These are phyloP conservation scores for Pentalonia nigronervosa DNA, from an alignment of 1,140 invertebrate genomes.

Conservation along the genomic window DNA sequence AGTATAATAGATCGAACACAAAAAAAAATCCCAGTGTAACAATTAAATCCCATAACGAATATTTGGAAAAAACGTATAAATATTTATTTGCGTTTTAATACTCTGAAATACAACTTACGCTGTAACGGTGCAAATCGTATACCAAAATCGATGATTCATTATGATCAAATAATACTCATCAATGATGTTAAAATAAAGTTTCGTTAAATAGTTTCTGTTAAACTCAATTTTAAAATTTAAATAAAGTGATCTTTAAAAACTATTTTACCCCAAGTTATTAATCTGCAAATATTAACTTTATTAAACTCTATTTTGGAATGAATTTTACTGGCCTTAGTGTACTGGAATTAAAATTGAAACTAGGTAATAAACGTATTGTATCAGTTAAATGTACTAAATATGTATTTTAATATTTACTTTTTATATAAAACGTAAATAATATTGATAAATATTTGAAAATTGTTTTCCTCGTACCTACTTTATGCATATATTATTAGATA, in stretches of 20 bases:
- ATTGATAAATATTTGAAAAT: conserved; percentile 2
- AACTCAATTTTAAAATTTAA: not conserved
- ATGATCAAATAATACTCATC: not conserved
- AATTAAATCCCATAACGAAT: not conserved
- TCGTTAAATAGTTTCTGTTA: not conserved
- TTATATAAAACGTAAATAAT: not conserved
- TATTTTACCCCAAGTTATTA: not conserved
- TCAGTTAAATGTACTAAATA: not conserved
- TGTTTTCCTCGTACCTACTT: not conserved
- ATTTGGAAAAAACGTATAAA: not conserved
- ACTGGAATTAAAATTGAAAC: not conserved
- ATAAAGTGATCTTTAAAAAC: not conserved
- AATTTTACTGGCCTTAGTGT: not conserved
- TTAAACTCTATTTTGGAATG: not conserved
- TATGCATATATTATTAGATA: not conserved
- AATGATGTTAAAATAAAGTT: not conserved
- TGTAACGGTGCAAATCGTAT: not conserved
- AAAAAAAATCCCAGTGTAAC: not conserved
- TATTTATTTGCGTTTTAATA: not conserved
- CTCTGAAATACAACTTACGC: not conserved
- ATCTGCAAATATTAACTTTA: not conserved
- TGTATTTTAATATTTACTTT: not conserved
- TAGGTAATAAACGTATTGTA: not conserved
- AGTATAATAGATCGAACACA: not conserved
- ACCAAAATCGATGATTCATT: not conserved